Base-by-base conservation (phyloP, 2,797 vertebrate genomes). In the Odontamblyopus lacepedii region DNA sequence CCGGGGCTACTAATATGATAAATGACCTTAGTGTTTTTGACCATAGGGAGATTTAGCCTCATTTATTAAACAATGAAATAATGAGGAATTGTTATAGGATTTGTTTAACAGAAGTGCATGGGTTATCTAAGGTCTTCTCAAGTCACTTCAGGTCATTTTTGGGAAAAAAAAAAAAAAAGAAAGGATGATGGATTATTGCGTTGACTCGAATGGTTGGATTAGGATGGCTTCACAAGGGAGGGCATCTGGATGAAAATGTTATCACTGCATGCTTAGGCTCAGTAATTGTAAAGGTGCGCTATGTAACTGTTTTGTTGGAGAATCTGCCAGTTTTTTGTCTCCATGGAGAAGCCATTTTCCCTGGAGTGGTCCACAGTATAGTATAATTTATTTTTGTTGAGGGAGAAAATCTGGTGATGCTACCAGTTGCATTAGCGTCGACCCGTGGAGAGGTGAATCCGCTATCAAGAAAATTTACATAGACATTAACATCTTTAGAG, bases 1-100 rank as follows among this genome's bases (percentile, higher is more conserved):
- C 67, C 35, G 15, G 2, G 63, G 26, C 62, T 68, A 51, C 56
- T 73, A 32, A 55, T 63, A 71, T 63, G 60, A 70, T 57, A 50
- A 55, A 2, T 68, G 29, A 69, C 63, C 41, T 56, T 18, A 5
- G 15, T 64, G 35, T 65, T 70, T 61, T 35, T 38, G 38, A 13
- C 57, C 64, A 48, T 12, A 12, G 30, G 64, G 55, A 71, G 50
- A 0, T 53, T 65, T 50, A 78, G 62, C 8, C 15, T 16, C 2
- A 30, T 74, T 73, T 29, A 27, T 18, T 27, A 60, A 68, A 55
- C 63, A 67, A 69, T 50, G 23, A 32, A 41, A 19, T 62, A 35
- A 35, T 8, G 59, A 44, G 13, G 32, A 19, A 23, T 12, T 15
- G 19, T 1, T 63, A 44, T 0, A 26, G 41, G n/a, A 44, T 41